These are phyloP conservation scores for Cryptus viduatorius DNA, from an alignment of 2,888 invertebrate species.

Conservation along the genomic window DNA sequence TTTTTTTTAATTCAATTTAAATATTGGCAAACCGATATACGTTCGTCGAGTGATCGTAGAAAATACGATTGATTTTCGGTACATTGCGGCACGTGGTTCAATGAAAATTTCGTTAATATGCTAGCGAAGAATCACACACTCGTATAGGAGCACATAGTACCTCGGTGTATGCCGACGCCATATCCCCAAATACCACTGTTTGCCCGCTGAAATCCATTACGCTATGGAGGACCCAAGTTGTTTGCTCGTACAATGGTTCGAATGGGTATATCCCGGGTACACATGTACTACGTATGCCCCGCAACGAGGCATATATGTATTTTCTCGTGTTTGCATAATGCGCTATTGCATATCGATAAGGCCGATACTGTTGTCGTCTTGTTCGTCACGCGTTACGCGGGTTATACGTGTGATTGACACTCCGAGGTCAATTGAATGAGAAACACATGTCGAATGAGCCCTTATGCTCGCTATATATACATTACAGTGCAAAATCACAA, in stretches of 20 bases:
- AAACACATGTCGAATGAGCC: not conserved
- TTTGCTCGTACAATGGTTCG: conserved; percentile 70
- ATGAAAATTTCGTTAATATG: not conserved
- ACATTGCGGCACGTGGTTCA: not conserved
- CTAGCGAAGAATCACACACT: not conserved
- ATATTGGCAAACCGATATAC: too few relatives aligned
- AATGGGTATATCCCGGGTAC: conserved; percentile 68
- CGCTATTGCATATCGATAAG: conserved; percentile 69
- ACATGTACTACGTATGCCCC: conserved; percentile 40
- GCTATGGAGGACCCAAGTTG: conserved; percentile 66
- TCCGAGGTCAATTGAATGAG: conserved; percentile 41
- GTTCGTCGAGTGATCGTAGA: too few relatives aligned
- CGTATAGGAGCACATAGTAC: not conserved
- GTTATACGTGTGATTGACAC: conserved; percentile 63
- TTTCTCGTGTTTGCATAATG: conserved; percentile 69
- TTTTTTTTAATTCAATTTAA: too few relatives aligned
- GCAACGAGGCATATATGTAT: conserved; percentile 14
- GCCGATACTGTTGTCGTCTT: conserved; percentile 58
- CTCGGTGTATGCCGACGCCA: not conserved
- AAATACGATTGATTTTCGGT: too few relatives aligned
- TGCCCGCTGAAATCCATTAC: conserved; percentile 68
- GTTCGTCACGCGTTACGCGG: conserved; percentile 33
- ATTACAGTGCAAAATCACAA: not conserved
- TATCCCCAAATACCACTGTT: conserved; percentile 47
- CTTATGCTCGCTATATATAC: not conserved